Evolutionary conservation across 2,797 vertebrate genomes (phyloP).

Genomic region (Macroramphosus scolopax): DNA sequence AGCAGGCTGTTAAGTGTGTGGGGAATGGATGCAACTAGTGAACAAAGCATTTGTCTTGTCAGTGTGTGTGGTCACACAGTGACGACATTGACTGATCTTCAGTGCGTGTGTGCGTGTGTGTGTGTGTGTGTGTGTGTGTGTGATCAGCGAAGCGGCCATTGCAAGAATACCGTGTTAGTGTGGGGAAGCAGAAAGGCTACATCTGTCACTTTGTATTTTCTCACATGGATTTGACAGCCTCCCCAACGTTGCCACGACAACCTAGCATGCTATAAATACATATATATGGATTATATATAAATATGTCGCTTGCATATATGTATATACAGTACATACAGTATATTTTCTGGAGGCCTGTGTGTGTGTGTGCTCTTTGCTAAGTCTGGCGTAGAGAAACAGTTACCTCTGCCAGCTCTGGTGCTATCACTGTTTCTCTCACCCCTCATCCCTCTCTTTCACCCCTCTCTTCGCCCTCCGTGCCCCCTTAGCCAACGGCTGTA

Average conservation of each 20-base stretch:
- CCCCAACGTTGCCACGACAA: constrained; percentile 56
- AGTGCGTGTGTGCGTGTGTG: constrained; percentile 15
- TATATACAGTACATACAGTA: neutral
- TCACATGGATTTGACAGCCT: constrained; percentile 64
- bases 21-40: constrained; percentile 9
- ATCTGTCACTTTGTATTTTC: constrained; percentile 82
- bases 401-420: constrained; percentile 59
- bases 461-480: constrained; percentile 28
- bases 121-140: constrained; percentile 12
- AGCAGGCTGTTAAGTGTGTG: constrained; percentile 6
- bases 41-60: constrained; percentile 10
- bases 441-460: constrained; percentile 30
- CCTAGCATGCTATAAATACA: constrained; percentile 24
- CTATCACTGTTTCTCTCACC: constrained; percentile 45
- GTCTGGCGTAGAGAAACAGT: constrained; percentile 56
- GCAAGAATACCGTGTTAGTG: constrained; percentile 80
- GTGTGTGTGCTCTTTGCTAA: constrained; percentile 22
- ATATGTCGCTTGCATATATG: neutral
- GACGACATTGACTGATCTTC: constrained; percentile 9
- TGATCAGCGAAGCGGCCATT: constrained; percentile 66
- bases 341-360: neutral
- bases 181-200: constrained; percentile 80
- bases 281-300: constrained; percentile 2
- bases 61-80: constrained; percentile 20
- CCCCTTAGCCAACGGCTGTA: constrained; percentile 58